Percentiles rank a stretch among this genome's conserved stretches.
phyloP scores from a whole-genome alignment of 2,888 invertebrate species.

The Calliopum simillimum region DNA sequence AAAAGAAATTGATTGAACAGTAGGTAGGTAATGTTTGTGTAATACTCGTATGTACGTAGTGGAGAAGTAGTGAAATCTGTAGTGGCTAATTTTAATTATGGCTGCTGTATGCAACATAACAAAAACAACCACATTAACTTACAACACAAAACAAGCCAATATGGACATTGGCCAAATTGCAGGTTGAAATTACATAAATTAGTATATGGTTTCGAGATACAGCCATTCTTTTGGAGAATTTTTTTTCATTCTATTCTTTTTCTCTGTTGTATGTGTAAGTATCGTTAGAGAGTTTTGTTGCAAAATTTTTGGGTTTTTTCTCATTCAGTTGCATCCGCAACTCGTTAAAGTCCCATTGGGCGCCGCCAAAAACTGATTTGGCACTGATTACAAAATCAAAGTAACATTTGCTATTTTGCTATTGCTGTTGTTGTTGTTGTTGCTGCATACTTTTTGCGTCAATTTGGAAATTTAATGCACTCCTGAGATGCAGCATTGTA shows the following conservation, averaged over 20 bases:
- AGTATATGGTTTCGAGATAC: constrained; percentile 6
- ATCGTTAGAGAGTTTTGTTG: no score
- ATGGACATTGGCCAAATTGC: constrained; percentile 30
- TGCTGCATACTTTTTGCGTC: constrained; percentile 29
- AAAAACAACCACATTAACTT: constrained; percentile 5
- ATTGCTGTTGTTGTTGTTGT: constrained; percentile 18
- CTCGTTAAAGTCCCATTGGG: constrained; percentile 17
- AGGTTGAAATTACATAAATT: constrained; percentile 47
- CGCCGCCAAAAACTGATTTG: constrained; percentile 29
- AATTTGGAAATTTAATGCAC: constrained; percentile 50
- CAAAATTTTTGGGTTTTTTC: no score
- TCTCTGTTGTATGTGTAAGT: neutral
- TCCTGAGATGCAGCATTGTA: constrained; percentile 36
- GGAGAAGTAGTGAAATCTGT: neutral
- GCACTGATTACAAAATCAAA: constrained; percentile 35
- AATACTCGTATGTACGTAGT: no score
- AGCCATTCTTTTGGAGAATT: neutral
- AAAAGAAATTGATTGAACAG: neutral
- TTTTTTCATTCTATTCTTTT: neutral
- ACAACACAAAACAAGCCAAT: constrained; percentile 21
- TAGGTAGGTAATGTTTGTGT: no score
- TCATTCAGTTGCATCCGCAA: constrained; percentile 22
- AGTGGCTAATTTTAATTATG: constrained; percentile 28
- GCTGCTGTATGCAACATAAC: constrained; percentile 2
- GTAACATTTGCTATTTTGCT: neutral